Conservation (phyloP, 2,888 invertebrate genomes). For the Stenodema calcarata region DNA sequence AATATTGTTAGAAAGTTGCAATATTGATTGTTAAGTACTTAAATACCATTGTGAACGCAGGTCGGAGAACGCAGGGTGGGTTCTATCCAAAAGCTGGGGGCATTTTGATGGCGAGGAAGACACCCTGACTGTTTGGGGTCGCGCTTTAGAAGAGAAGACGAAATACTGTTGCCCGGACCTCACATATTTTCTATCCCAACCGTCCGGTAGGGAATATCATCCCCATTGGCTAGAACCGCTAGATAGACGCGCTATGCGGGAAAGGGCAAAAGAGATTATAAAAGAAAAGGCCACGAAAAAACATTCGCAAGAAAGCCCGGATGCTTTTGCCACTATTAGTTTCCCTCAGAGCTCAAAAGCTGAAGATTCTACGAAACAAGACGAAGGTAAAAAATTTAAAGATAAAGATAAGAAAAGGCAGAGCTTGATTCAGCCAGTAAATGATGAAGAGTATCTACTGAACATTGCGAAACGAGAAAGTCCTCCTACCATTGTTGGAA, state of each 20-base stretch:
- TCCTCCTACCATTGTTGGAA: too few relatives aligned
- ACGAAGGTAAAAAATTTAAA: not conserved
- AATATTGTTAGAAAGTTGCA: too few relatives aligned
- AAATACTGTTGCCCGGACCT: not conserved
- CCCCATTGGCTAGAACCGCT: not conserved
- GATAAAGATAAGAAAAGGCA: not conserved
- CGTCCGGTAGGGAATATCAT: not conserved
- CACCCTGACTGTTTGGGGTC: not conserved
- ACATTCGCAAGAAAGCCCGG: not conserved
- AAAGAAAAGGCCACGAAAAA: not conserved
- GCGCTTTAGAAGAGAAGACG: not conserved
- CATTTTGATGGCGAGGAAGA: not conserved
- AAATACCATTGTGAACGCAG: not conserved
- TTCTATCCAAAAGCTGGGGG: not conserved
- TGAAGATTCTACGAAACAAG: not conserved
- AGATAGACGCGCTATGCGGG: not conserved
- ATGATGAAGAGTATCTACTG: too few relatives aligned
- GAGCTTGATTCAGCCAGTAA: too few relatives aligned
- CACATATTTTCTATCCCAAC: not conserved
- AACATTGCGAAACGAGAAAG: too few relatives aligned
- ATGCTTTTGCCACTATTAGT: not conserved
- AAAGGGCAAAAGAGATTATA: not conserved
- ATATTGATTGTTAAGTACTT: too few relatives aligned
- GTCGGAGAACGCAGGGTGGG: not conserved
- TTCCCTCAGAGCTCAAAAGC: too few relatives aligned